A percentile compares a stretch with the other conserved stretches of the same genome.
phyloP scores from a whole-genome alignment of 2,113 vertebrate species.

The Zootoca vivipara region DNA sequence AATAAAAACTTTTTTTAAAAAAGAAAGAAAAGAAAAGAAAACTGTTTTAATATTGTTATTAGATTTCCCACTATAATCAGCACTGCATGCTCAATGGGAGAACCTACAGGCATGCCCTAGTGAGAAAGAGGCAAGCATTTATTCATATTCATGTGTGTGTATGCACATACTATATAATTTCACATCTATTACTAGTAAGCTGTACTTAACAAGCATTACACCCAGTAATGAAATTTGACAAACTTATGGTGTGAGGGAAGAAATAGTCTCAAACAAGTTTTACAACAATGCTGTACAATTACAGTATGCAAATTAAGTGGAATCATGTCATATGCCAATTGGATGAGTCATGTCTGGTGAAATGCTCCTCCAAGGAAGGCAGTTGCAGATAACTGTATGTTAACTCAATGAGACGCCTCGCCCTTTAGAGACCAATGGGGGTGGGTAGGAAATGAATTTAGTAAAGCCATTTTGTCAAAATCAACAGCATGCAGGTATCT shows the following conservation, averaged over 20 bases:
- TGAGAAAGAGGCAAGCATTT: not conserved
- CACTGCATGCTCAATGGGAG: no score
- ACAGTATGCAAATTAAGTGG: slow-evolving; percentile 52
- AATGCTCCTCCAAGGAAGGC: slow-evolving; percentile 27
- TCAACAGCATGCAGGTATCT: not conserved
- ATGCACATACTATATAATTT: slow-evolving; percentile 21
- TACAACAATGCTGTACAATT: slow-evolving; percentile 41
- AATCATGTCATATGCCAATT: slow-evolving; percentile 44
- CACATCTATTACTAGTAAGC: slow-evolving; percentile 62
- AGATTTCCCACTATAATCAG: not conserved
- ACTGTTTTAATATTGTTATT: not conserved
- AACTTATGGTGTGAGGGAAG: slow-evolving; percentile 41
- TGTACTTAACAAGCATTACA: slow-evolving; percentile 67
- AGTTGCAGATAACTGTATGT: slow-evolving; percentile 13
- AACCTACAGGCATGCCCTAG: not conserved
- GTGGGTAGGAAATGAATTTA: not conserved
- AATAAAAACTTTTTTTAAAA: no score
- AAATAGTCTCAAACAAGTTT: slow-evolving; percentile 51
- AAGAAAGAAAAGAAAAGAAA: no score
- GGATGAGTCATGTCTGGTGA: slow-evolving; percentile 59
- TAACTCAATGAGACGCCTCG: not conserved
- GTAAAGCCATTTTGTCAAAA: slow-evolving; percentile 7
- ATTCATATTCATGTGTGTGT: slow-evolving; percentile 32
- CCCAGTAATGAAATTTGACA: slow-evolving; percentile 51
- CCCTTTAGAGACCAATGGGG: not conserved